phyloP scores from a whole-genome alignment of 2,888 invertebrate genomes.

The Sialis lutaria region DNA sequence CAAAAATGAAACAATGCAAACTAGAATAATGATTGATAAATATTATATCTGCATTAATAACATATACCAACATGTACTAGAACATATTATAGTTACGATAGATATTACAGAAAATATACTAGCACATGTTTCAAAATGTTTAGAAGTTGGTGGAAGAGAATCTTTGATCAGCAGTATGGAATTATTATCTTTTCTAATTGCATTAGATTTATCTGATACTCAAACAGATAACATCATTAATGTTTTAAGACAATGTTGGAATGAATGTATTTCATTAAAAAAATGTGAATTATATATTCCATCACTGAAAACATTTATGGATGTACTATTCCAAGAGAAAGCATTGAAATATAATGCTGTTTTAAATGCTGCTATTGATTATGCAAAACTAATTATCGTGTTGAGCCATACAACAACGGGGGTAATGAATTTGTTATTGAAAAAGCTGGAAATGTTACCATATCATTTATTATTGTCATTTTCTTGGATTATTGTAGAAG shows the following conservation, averaged over 20 bases:
- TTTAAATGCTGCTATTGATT: conserved; percentile 5
- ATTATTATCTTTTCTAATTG: conserved; percentile 22
- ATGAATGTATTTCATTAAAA: conserved; percentile 29
- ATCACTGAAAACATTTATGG: conserved; percentile 27
- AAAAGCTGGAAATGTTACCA: conserved; percentile 7
- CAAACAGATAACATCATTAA: conserved; percentile 11
- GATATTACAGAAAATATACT: conserved; percentile 13
- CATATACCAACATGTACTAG: background rate
- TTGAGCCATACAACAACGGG: conserved; percentile 23
- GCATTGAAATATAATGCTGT: conserved; percentile 1
- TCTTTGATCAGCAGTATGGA: conserved; percentile 27
- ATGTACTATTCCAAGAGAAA: conserved; percentile 16
- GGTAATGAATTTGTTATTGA: conserved; percentile 23
- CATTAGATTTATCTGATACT: conserved; percentile 14
- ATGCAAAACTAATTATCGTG: conserved; percentile 22
- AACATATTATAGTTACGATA: background rate
- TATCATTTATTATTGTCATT: conserved; percentile 16
- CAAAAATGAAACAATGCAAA: no score
- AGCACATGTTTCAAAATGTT: conserved; percentile 21
- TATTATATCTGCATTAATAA: no score
- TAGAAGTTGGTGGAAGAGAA: conserved; percentile 31
- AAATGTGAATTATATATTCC: conserved; percentile 26
- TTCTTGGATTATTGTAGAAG: conserved; percentile 26
- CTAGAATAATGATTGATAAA: no score
- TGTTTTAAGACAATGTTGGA: conserved; percentile 21